Base-by-base conservation (phyloP, 2,113 vertebrate species). In the Trematocara marginatum region DNA sequence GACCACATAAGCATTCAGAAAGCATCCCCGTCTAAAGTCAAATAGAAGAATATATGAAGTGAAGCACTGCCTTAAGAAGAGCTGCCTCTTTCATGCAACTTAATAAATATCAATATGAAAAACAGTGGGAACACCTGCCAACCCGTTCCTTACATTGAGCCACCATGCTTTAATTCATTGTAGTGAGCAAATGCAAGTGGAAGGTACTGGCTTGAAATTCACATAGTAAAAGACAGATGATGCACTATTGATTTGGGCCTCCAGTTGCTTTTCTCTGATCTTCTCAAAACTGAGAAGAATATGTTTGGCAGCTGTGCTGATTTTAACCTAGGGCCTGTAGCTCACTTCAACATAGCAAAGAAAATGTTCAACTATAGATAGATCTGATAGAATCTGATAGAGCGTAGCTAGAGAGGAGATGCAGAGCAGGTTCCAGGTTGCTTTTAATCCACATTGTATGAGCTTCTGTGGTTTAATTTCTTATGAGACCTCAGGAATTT, bases 231-330 rank as follows among this genome's bases (percentile, higher is more conserved):
- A 92, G 54, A 88, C 31, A 7, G 80, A 83, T 88, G 85, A 89
- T 89, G 56, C 83, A 53, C 83, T 93, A 93, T 95, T 92, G 93
- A 94, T 94, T 92, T 29, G 69, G 81, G 87, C 84, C 91, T 84
- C 69, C 6, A 82, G 94, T 91, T 87, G 82, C 78, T 89, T 74
- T 54, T 88, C 84, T 92, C 80, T 93, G 92, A 94, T 92, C 88
- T 88, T 88, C 45, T 86, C 34, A 61, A 87, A 89, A 87, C 76
- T 90, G 81, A 85, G 78, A 90, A 38, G 79, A 59, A 49, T 74
- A 81, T 83, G 84, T 92, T 83, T 93, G 87, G 82, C 90, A 93
- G 90, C 86, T 93, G 87, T 89, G 90, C 86, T 88, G 89, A 91
- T 91, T 92, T 90, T 81, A 88, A 93, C 90, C 66, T 29, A 18